These are phyloP conservation scores for Copsychus sechellarum DNA, from an alignment of 2,113 vertebrate genomes.

Conservation along the genomic window DNA sequence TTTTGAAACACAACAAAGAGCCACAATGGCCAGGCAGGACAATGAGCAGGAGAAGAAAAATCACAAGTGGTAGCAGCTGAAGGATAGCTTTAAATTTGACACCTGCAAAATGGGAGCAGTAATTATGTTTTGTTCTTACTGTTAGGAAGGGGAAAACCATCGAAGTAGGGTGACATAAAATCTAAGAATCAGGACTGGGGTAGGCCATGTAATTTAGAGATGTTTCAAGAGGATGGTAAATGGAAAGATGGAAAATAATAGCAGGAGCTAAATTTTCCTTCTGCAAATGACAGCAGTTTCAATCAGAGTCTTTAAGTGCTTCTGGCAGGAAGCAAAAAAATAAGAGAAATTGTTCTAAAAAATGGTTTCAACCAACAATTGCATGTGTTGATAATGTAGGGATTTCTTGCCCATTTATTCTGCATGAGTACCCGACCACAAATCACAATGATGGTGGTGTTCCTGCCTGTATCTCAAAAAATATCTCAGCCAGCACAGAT, in stretches of 20 bases:
- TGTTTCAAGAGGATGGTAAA: constrained; percentile 50
- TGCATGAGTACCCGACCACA: background rate
- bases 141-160: constrained; percentile 1
- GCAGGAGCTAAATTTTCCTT: constrained; percentile 51
- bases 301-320: constrained; percentile 55
- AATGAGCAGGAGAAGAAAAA: constrained; percentile 52
- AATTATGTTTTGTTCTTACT: constrained; percentile 54
- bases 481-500: background rate
- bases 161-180: constrained; percentile 41
- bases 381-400: constrained; percentile 26
- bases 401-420: constrained; percentile 48
- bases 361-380: constrained; percentile 18
- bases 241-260: constrained; percentile 63
- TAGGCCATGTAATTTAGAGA: constrained; percentile 58
- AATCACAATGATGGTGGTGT: background rate
- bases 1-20: constrained; percentile 60
- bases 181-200: constrained; percentile 32
- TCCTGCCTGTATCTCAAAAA: background rate
- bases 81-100: constrained; percentile 32
- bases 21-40: constrained; percentile 46
- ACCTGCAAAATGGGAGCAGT: constrained; percentile 46
- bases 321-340: constrained; percentile 30
- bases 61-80: constrained; percentile 32
- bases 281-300: constrained; percentile 60
- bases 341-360: constrained; percentile 12